Conservation (phyloP, 2,888 invertebrate genomes). For the Reticulitermes lucifugus region DNA sequence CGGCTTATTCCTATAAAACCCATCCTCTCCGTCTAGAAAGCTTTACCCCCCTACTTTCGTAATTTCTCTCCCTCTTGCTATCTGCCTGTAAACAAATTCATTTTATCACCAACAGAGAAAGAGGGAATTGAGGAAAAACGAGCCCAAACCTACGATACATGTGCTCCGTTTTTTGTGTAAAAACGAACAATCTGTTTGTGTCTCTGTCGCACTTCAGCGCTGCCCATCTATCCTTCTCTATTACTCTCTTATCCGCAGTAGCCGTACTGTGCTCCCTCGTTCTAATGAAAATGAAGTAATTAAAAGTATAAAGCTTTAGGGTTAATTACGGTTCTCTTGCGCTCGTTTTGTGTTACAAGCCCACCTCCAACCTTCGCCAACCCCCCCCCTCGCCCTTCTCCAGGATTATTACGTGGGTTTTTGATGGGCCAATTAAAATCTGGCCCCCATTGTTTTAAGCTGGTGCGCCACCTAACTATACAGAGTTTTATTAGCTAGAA, state of each 20-base stretch:
- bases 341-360: slow-evolving; percentile 41
- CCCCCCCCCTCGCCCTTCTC: not conserved
- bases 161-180: slow-evolving; percentile 18
- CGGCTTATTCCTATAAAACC: slow-evolving; percentile 36
- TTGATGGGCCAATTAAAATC: slow-evolving; percentile 53
- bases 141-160: slow-evolving; percentile 44
- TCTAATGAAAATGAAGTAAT: slow-evolving; percentile 76
- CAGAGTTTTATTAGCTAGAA: slow-evolving; percentile 45
- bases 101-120: slow-evolving; percentile 49
- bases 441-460: slow-evolving; percentile 47
- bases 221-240: not conserved
- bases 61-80: slow-evolving; percentile 46
- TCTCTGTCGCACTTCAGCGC: not conserved
- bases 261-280: slow-evolving; percentile 28
- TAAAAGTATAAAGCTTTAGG: slow-evolving; percentile 80
- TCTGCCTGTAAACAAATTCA: slow-evolving; percentile 52
- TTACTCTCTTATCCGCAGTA: not conserved
- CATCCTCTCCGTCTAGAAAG: slow-evolving; percentile 10
- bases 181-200: slow-evolving; percentile 25
- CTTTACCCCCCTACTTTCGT: slow-evolving; percentile 12
- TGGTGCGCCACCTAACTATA: slow-evolving; percentile 41
- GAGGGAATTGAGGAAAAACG: slow-evolving; percentile 25
- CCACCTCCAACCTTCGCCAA: not conserved
- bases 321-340: slow-evolving; percentile 69
- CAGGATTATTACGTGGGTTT: slow-evolving; percentile 48